These are phyloP conservation scores for Halcyon badia DNA, from an alignment of 2,797 vertebrate species.

Conservation along the genomic window DNA sequence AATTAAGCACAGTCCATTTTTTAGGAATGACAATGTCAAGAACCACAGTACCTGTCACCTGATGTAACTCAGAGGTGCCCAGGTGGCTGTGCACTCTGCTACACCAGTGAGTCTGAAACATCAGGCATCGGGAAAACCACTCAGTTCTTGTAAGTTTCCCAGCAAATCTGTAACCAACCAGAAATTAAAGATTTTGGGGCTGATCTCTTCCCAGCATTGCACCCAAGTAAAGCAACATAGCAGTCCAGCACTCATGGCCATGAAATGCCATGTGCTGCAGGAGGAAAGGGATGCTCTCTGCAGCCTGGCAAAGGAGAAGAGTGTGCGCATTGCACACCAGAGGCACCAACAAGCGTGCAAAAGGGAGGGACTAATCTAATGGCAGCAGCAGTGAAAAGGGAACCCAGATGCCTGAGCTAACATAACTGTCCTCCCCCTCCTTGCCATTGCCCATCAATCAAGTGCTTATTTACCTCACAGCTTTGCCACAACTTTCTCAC, in stretches of 20 bases:
- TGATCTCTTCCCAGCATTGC: not conserved
- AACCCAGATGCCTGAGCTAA: not conserved
- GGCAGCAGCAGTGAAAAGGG: not conserved
- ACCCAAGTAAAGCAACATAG: slow-evolving; percentile 22
- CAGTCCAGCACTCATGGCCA: not conserved
- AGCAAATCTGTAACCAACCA: not conserved
- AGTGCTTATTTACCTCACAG: not conserved
- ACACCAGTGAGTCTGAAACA: not conserved
- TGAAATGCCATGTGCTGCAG: not conserved
- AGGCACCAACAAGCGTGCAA: slow-evolving; percentile 14
- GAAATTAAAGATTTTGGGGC: not conserved
- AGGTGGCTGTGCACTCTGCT: not conserved
- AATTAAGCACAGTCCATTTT: not conserved
- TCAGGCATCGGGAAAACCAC: not conserved
- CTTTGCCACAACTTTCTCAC: not conserved
- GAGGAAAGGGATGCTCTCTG: slow-evolving; percentile 32
- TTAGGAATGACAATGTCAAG: not conserved
- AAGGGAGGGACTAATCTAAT: not conserved
- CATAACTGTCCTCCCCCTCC: not conserved
- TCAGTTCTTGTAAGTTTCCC: not conserved
- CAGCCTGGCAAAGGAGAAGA: not conserved
- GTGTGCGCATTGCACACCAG: slow-evolving; percentile 17
- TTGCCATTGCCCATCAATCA: not conserved
- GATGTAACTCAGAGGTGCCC: not conserved
- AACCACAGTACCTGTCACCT: rapidly evolving